Evolutionary conservation across 2,888 invertebrate genomes (phyloP).

Genomic region (Lochmaea crataegi): DNA sequence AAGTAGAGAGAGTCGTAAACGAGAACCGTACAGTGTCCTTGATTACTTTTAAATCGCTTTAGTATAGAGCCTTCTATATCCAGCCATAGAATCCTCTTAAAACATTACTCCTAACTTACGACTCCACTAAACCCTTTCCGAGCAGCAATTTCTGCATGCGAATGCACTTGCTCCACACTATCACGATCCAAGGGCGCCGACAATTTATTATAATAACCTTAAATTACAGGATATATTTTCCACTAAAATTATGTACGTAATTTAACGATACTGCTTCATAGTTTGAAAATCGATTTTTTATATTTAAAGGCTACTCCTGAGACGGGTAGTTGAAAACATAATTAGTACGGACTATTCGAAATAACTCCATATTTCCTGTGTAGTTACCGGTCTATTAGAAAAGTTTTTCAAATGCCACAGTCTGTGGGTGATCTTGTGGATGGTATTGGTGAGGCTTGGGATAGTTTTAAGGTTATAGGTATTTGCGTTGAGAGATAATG

Average conservation of each 20-base stretch:
- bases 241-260: not conserved
- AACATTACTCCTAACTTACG: constrained; percentile 34
- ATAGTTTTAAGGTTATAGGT: too few relatives aligned
- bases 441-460: too few relatives aligned
- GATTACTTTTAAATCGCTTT: constrained; percentile 34
- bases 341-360: too few relatives aligned
- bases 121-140: constrained; percentile 33
- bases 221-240: not conserved
- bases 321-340: too few relatives aligned
- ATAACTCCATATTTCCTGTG: too few relatives aligned
- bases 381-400: too few relatives aligned
- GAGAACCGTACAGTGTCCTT: constrained; percentile 31
- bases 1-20: constrained; percentile 28
- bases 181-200: constrained; percentile 17
- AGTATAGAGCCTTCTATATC: constrained; percentile 22
- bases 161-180: constrained; percentile 31
- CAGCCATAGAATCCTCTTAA: constrained; percentile 28
- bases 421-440: too few relatives aligned
- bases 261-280: not conserved
- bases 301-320: too few relatives aligned
- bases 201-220: not conserved
- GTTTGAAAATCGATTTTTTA: not conserved
- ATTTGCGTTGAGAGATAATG: too few relatives aligned
- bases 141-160: constrained; percentile 33
- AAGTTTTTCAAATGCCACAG: too few relatives aligned